A percentile compares a stretch with the other conserved stretches of the same genome.
Conservation (phyloP, 2,797 vertebrate species). For the Scleropages formosus region DNA sequence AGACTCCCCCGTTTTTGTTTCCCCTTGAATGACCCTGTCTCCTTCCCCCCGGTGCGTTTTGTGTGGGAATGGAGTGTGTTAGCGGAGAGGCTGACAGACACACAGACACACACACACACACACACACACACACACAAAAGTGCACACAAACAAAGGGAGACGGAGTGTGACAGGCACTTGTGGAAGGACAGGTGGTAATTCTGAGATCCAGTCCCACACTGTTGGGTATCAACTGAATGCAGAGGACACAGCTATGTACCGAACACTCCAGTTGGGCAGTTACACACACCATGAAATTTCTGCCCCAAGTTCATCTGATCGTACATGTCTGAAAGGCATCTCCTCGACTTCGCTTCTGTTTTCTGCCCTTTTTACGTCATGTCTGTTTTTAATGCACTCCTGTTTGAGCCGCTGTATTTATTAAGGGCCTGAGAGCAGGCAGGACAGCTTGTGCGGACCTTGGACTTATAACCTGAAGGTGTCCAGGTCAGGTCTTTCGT, state of each 20-base stretch:
- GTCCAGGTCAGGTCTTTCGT: too few relatives aligned
- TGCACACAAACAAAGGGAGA: background rate
- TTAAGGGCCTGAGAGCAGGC: background rate
- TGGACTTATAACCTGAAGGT: too few relatives aligned
- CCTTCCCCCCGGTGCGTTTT: background rate
- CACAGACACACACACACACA: background rate
- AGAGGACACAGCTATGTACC: background rate
- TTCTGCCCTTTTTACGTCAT: background rate
- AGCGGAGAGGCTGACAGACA: background rate
- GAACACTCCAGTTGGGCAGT: background rate
- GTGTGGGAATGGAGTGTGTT: background rate
- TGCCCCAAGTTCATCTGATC: background rate
- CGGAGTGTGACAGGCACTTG: slow-evolving; percentile 23
- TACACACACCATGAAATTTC: background rate
- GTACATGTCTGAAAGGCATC: background rate
- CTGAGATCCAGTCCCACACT: background rate
- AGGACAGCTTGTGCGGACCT: too few relatives aligned
- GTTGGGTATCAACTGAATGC: slow-evolving; percentile 16
- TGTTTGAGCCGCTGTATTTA: background rate
- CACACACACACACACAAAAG: background rate
- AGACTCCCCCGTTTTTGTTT: background rate
- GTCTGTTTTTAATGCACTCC: too few relatives aligned
- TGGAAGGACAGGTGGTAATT: background rate
- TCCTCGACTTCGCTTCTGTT: background rate
- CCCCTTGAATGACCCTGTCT: background rate